Conservation (phyloP, 2,888 invertebrate species). For the Eupeodes latifasciatus region DNA sequence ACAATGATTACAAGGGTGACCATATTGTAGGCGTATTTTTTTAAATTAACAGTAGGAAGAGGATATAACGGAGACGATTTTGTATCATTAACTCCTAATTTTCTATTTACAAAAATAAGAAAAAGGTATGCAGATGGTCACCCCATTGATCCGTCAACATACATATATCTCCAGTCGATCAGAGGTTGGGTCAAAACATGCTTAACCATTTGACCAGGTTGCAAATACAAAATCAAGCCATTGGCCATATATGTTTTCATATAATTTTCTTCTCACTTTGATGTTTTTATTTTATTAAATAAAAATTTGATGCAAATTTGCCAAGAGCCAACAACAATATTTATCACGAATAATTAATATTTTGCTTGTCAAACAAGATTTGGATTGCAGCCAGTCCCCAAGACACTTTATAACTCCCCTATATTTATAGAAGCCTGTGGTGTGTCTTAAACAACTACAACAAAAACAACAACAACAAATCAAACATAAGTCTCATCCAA, state of each 20-base stretch:
- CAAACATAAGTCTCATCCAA: slow-evolving; percentile 64
- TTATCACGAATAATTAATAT: slow-evolving; percentile 73
- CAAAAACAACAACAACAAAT: slow-evolving; percentile 25
- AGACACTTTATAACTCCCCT: slow-evolving; percentile 45
- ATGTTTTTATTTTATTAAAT: slow-evolving; percentile 5
- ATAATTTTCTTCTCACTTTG: not conserved
- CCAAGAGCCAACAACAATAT: slow-evolving; percentile 60
- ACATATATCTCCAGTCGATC: not conserved
- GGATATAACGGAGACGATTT: too few relatives aligned
- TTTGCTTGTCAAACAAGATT: slow-evolving; percentile 74
- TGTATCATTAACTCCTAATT: too few relatives aligned
- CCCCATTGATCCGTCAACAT: not conserved
- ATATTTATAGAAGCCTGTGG: slow-evolving; percentile 5
- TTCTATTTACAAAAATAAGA: too few relatives aligned
- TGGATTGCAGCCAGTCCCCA: slow-evolving; percentile 66
- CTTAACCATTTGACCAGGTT: slow-evolving; percentile 43
- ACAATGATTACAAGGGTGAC: not conserved
- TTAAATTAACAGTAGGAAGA: too few relatives aligned
- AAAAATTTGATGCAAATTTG: slow-evolving; percentile 47
- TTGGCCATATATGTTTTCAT: not conserved
- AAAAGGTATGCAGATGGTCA: not conserved
- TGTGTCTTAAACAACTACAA: slow-evolving; percentile 39
- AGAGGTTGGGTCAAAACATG: slow-evolving; percentile 43
- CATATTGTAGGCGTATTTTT: not conserved
- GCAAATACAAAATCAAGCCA: slow-evolving; percentile 17